Evolutionary conservation across 2,888 invertebrate species (phyloP), one percentile per base, ranked within the genome.

Genomic region (Temnothorax rugatulus): DNA sequence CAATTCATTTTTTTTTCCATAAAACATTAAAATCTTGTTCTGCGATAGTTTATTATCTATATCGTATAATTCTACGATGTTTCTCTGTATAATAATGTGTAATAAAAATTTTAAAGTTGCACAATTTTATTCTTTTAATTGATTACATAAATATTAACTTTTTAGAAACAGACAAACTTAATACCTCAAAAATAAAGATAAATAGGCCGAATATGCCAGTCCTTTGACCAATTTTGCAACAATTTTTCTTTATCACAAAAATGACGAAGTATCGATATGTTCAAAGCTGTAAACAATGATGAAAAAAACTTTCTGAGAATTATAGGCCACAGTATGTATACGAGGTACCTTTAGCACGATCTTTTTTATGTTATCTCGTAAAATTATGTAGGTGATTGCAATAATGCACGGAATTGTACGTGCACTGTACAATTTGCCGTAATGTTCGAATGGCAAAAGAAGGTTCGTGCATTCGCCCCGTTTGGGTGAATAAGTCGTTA

Each of bases 401-500:
- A 79, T 79, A 59, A 79, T 18, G 57, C 15, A 59, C 44, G 29
- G 13, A 54, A 54, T 54, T 54, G 21, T 54, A 71, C 44, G 13
- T 47, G 54, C n/a, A 75, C 2, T n/a, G 38, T 81, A 81, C 59
- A 81, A 81, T 81, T 81, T 81, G 34, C 59, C 47, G 5, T 75
- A 81, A 81, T 75, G 79, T 74, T 59, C 79, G 21, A 47, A 59
- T 75, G 47, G 47, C 18, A 81, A 74, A 75, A 59, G 79, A 74
- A 34, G 59, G 75, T 47, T 81, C 76, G 79, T 79, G 75, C 75
- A 74, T 81, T 81, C 47, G 79, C 59, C 75, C 59, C 59, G 75
- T 81, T 81, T 81, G 79, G 59, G 25, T 47, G 75, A 71, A 81
- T 59, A 81, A 75, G 47, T 59, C 21, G 79, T 75, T 81, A 81